Percentiles rank a stretch among this genome's conserved stretches.
Evolutionary conservation across 1,140 invertebrate species (phyloP).

Genomic region (Ceratosolen fusciceps): DNA sequence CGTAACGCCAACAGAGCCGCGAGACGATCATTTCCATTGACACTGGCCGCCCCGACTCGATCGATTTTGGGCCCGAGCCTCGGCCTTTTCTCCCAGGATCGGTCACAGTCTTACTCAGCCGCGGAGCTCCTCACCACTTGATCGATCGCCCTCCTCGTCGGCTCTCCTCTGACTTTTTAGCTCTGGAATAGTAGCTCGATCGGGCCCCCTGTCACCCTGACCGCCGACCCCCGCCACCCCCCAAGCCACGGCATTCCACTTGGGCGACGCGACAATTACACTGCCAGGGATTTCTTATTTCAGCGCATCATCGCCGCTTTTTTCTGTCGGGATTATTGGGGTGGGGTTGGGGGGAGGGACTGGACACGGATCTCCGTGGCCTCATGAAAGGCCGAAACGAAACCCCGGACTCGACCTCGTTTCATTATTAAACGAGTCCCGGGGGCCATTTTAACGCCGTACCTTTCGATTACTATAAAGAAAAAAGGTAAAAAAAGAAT

Average conservation of each 20-base stretch:
- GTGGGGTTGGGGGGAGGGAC: too few species aligned
- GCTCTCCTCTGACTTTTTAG: neutral
- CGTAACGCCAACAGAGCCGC: neutral
- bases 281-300: neutral
- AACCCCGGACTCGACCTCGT: too few species aligned
- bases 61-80: constrained; percentile 19
- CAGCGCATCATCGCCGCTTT: neutral
- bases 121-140: neutral
- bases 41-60: constrained; percentile 33
- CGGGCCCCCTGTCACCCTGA: too few species aligned
- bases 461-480: too few species aligned
- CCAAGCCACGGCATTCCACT: neutral
- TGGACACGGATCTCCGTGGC: neutral
- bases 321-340: neutral
- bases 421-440: too few species aligned
- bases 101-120: neutral
- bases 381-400: too few species aligned
- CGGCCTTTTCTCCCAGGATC: constrained; percentile 30
- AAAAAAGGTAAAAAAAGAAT: too few species aligned
- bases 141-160: constrained; percentile 10
- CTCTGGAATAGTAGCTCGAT: neutral
- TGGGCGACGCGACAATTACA: neutral
- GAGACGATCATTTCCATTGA: constrained; percentile 39
- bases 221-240: too few species aligned
- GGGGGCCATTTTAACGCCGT: too few species aligned